A percentile compares a stretch with the other conserved stretches of the same genome.
Evolutionary conservation across 2,113 vertebrate genomes (phyloP).

Genomic region (Semnornis frantzii): DNA sequence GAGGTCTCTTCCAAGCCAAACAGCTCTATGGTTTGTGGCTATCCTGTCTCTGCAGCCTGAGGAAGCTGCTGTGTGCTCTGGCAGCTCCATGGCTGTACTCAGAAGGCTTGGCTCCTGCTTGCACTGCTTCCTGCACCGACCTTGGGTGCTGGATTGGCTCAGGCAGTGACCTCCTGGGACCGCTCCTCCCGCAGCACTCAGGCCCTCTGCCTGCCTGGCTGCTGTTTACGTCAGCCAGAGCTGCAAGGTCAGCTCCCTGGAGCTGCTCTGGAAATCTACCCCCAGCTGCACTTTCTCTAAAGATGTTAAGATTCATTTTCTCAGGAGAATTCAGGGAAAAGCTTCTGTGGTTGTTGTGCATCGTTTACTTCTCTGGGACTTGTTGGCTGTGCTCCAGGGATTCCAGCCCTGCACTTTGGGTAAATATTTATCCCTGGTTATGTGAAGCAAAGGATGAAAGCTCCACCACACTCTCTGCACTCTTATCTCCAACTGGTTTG

Average conservation of each 20-base stretch:
- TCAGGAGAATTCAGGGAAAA: slow-evolving; percentile 53
- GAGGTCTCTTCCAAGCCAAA: too few species aligned
- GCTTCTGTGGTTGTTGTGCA: slow-evolving; percentile 37
- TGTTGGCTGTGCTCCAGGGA: slow-evolving; percentile 51
- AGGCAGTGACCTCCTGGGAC: not conserved
- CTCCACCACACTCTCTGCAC: not conserved
- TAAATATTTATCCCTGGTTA: slow-evolving; percentile 66
- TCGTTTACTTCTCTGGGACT: slow-evolving; percentile 53
- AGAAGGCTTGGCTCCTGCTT: not conserved
- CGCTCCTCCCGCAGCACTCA: not conserved
- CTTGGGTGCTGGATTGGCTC: not conserved
- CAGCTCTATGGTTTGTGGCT: too few species aligned
- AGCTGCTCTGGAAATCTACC: slow-evolving; percentile 45
- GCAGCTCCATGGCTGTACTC: accelerated
- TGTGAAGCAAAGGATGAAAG: slow-evolving; percentile 56
- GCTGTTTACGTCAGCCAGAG: slow-evolving; percentile 51
- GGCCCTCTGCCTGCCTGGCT: slow-evolving; percentile 45
- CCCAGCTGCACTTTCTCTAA: slow-evolving; percentile 63
- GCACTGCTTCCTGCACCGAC: slow-evolving; percentile 2
- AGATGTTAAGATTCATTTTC: slow-evolving; percentile 58
- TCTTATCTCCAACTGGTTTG: slow-evolving; percentile 18
- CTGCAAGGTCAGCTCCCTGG: slow-evolving; percentile 51
- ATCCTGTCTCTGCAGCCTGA: not conserved
- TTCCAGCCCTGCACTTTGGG: slow-evolving; percentile 21
- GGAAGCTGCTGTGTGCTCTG: not conserved